A percentile compares a stretch with the other conserved stretches of the same genome.
phyloP scores from a whole-genome alignment of 2,797 vertebrate genomes.

The Prunella strophiata region DNA sequence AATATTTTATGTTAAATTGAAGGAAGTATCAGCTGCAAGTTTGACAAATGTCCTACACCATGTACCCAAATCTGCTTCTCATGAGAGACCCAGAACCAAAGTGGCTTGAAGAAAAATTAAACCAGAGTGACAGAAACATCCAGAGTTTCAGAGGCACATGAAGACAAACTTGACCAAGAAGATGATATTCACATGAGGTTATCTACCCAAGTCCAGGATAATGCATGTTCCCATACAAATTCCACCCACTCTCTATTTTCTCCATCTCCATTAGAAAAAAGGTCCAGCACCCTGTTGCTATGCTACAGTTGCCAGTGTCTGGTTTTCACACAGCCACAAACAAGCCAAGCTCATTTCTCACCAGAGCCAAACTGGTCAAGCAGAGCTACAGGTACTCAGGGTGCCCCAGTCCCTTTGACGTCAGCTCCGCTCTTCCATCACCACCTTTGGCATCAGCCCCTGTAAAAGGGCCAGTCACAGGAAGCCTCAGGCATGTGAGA shows the following conservation, averaged over 20 bases:
- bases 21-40: not conserved
- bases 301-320: conserved; percentile 52
- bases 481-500: rapidly evolving
- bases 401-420: rapidly evolving
- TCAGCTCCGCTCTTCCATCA: not conserved
- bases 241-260: conserved; percentile 29
- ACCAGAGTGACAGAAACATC: not conserved
- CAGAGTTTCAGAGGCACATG: not conserved
- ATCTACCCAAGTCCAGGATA: not conserved
- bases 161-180: not conserved
- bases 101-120: not conserved
- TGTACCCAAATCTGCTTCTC: not conserved
- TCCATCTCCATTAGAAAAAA: not conserved
- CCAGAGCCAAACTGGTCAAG: not conserved
- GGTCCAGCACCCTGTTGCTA: conserved; percentile 64
- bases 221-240: not conserved
- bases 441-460: not conserved
- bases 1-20: not conserved
- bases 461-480: not conserved
- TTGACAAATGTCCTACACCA: not conserved
- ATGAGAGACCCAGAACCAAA: not conserved
- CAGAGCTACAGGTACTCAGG: not conserved
- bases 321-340: not conserved
- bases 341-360: not conserved
- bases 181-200: not conserved